These are phyloP conservation scores for Cyprinodon variegatus DNA, from an alignment of 2,113 vertebrate species.

Conservation along the genomic window DNA sequence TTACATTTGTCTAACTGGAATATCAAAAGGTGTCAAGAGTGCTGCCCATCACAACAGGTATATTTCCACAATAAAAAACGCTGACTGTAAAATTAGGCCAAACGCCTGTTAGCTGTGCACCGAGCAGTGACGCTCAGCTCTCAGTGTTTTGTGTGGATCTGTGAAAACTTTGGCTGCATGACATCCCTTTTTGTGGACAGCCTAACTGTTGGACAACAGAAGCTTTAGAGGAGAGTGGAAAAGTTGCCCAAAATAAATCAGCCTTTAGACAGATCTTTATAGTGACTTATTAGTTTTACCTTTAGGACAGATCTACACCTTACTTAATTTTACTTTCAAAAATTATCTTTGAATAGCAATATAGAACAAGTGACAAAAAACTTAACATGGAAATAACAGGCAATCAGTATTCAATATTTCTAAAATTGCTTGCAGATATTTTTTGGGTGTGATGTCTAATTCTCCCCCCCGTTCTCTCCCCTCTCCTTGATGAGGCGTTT, in stretches of 20 bases:
- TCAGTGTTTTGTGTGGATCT: not conserved
- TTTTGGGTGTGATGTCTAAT: constrained; percentile 73
- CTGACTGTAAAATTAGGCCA: not conserved
- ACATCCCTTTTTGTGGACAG: not conserved
- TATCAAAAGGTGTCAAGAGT: not conserved
- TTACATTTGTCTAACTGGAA: not conserved
- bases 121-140: not conserved
- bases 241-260: not conserved
- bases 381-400: constrained; percentile 50
- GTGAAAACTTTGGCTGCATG: constrained; percentile 1
- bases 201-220: not conserved
- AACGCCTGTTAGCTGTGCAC: not conserved
- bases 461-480: constrained; percentile 91
- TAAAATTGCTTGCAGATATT: constrained; percentile 17
- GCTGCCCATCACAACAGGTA: not conserved
- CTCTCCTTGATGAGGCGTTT: constrained; percentile 93
- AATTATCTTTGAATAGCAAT: constrained; percentile 7
- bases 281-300: constrained; percentile 2
- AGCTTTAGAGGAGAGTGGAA: not conserved
- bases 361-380: constrained; percentile 28
- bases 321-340: constrained; percentile 10
- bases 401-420: constrained; percentile 36
- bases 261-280: not conserved
- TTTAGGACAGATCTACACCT: constrained; percentile 14
- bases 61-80: not conserved